Percentiles rank a stretch among this genome's conserved stretches.
Evolutionary conservation across 1,140 invertebrate genomes (phyloP).

Genomic region (Aphelenchoides fujianensis): DNA sequence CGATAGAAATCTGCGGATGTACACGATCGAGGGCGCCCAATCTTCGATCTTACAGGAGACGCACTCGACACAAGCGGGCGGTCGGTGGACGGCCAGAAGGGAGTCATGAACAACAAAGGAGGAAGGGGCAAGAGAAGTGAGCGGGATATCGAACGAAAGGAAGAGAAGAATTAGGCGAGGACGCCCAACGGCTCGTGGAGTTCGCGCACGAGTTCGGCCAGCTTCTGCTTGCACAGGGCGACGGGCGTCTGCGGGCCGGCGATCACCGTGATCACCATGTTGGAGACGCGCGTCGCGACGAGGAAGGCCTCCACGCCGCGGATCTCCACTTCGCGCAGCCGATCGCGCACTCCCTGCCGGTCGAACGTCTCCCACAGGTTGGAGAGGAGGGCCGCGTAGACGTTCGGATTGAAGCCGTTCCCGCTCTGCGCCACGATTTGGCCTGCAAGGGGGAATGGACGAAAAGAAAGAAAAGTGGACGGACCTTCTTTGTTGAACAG

Average conservation of each 20-base stretch:
- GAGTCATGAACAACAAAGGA: no score
- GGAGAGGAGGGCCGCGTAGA: background rate
- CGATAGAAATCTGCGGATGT: slow-evolving; percentile 7
- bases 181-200: slow-evolving; percentile 14
- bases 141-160: no score
- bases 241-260: background rate
- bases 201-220: slow-evolving; percentile 4
- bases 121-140: no score
- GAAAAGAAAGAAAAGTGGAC: background rate
- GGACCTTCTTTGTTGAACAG: slow-evolving; percentile 46
- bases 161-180: background rate
- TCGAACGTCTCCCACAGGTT: slow-evolving; percentile 43
- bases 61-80: no score
- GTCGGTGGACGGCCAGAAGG: no score
- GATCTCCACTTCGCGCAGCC: slow-evolving; percentile 5
- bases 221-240: background rate
- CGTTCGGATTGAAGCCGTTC: slow-evolving; percentile 4
- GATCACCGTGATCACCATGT: slow-evolving; percentile 6
- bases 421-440: slow-evolving; percentile 22
- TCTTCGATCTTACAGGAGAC: background rate
- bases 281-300: background rate
- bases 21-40: background rate
- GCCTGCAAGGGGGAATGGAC: slow-evolving; percentile 8
- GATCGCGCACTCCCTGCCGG: slow-evolving; percentile 31
- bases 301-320: background rate